A percentile compares a stretch with the other conserved stretches of the same genome.
Evolutionary conservation across 2,888 invertebrate species (phyloP).

Genomic region (Drosophila bunnanda): DNA sequence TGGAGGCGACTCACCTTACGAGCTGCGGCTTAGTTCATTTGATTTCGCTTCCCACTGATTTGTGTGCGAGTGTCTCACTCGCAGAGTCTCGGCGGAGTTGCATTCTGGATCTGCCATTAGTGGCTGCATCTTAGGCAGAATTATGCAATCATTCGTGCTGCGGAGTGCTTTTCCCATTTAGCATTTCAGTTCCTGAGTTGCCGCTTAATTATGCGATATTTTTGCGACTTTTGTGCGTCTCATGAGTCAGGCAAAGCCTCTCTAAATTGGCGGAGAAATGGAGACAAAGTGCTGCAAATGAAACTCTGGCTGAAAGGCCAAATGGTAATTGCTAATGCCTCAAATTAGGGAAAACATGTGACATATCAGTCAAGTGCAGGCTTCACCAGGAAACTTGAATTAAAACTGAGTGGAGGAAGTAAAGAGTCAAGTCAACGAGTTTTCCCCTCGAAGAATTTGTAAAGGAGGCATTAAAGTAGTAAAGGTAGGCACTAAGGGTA

Average conservation of each 20-base stretch:
- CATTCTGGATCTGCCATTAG: slow-evolving; percentile 19
- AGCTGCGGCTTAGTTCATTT: slow-evolving; percentile 65
- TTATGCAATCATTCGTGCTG: slow-evolving; percentile 60
- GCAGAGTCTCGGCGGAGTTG: slow-evolving; percentile 11
- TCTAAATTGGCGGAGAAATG: slow-evolving; percentile 18
- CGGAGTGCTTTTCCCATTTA: slow-evolving; percentile 20
- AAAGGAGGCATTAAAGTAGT: background rate
- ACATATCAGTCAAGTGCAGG: slow-evolving; percentile 21
- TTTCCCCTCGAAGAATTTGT: background rate
- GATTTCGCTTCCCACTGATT: slow-evolving; percentile 59
- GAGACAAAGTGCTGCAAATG: slow-evolving; percentile 22
- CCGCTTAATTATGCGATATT: slow-evolving; percentile 58
- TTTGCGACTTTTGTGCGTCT: slow-evolving; percentile 48
- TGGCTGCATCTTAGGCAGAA: slow-evolving; percentile 25
- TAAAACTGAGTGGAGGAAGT: slow-evolving; percentile 3
- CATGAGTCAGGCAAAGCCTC: slow-evolving; percentile 59
- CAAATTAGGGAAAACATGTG: slow-evolving; percentile 5
- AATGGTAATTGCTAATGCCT: slow-evolving; percentile 39
- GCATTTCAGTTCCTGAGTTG: slow-evolving; percentile 35
- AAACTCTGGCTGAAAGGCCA: background rate
- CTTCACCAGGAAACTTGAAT: slow-evolving; percentile 1
- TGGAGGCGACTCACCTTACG: slow-evolving; percentile 31
- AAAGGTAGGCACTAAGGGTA: no score
- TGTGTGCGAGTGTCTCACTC: slow-evolving; percentile 4
- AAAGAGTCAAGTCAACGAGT: slow-evolving; percentile 11